Base-by-base conservation (phyloP, 2,888 invertebrate genomes). In the Platycnemis pennipes region DNA sequence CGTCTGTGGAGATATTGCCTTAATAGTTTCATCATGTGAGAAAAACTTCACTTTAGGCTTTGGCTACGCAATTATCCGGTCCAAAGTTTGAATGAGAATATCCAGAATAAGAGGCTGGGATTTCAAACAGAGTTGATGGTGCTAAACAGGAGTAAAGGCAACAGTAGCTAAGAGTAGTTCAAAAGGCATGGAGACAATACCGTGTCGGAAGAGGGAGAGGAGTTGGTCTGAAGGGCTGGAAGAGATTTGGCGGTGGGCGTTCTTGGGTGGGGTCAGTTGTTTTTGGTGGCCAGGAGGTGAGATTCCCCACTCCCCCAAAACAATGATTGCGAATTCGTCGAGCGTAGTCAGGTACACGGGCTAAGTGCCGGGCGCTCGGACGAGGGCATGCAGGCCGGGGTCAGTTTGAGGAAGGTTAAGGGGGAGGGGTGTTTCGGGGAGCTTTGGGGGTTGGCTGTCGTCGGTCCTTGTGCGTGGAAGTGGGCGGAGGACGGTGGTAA, bases 301-400 rank as follows among this genome's bases (percentile, higher is more conserved):
- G 26, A 22, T 1, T 53, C 53, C 53, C 19, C 1, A 13, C 53
- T 19, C 19, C 63, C n/a, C 5, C 26, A 37, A 49, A 46, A 88
- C 89, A 56, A 89, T 56, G 89, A 89, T 89, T 89, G 89, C 56
- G 53, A 53, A 89, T 56, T 88, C 53, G 49, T 49, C 31, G 88
- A 53, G 88, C 88, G 88, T 88, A 88, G 63, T 63, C 63, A 63
- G 88, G 49, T 88, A 86, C 86, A 86, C 26, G 86, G 86, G 26
- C 86, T 86, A 86, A 86, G 86, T 49, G 88, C n/a, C n/a, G 89
- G 7, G 37, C 53, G 89, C 63, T 63, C 26, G n/a, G 63, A 63
- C 63, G 63, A 26, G n/a, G 22, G 63, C n/a, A 63, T 26, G 63
- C 26, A 26, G 63, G 63, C 63, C n/a, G 26, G n/a, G 19, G 63